Evolutionary conservation across 2,797 vertebrate genomes (phyloP).

Genomic region (Hydrophis major): DNA sequence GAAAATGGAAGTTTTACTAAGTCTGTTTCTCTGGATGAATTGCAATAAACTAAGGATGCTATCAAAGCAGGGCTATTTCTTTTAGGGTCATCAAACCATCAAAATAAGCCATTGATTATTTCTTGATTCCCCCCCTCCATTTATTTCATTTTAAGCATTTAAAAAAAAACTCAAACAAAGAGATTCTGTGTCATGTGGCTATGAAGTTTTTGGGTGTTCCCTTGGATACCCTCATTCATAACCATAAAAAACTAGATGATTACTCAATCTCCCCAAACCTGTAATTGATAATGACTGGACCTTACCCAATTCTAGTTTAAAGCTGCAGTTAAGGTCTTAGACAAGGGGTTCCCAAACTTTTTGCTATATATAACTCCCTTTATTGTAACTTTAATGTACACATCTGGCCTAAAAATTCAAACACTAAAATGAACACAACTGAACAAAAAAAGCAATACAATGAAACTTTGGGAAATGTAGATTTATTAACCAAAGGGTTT

Average conservation of each 20-base stretch:
- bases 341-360: neutral
- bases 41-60: slow-evolving; percentile 13
- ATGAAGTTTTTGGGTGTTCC: neutral
- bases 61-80: neutral
- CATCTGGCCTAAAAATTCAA: neutral
- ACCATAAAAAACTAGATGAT: neutral
- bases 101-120: neutral
- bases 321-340: neutral
- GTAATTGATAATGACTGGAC: neutral
- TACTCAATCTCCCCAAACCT: neutral
- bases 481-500: neutral
- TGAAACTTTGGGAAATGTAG: neutral
- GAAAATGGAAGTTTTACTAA: slow-evolving; percentile 29
- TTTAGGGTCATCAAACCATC: neutral
- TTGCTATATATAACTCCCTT: neutral
- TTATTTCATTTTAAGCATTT: neutral
- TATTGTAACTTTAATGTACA: neutral
- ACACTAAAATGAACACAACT: neutral
- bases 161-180: neutral
- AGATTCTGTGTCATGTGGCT: neutral
- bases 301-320: neutral
- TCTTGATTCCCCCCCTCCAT: neutral
- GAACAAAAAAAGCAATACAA: neutral
- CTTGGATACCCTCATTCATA: neutral
- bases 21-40: slow-evolving; percentile 1